Percentiles rank a stretch among this genome's conserved stretches.
Conservation (phyloP, 1,140 invertebrate species). For the Formica selysi region DNA sequence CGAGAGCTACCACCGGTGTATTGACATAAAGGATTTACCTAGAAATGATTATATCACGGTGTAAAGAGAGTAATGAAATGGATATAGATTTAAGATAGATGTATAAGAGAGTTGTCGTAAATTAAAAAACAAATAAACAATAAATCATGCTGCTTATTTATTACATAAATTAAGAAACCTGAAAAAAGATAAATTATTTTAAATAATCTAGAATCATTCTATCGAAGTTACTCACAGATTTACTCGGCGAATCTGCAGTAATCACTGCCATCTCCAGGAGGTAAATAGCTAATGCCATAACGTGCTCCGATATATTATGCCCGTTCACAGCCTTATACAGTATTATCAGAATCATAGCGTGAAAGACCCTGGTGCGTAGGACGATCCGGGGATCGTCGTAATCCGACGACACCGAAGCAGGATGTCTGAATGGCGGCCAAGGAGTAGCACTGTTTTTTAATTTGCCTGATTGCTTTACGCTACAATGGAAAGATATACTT, state of each 20-base stretch:
- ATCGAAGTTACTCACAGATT: conserved; percentile 79
- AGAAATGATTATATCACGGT: conserved; percentile 58
- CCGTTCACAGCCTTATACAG: conserved; percentile 94
- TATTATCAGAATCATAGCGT: conserved; percentile 94
- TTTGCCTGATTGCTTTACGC: conserved; percentile 89
- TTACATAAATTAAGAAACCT: conserved; percentile 6
- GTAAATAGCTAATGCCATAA: conserved; percentile 94
- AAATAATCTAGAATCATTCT: not conserved
- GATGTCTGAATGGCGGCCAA: conserved; percentile 94
- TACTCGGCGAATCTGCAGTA: conserved; percentile 87
- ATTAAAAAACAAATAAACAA: not conserved
- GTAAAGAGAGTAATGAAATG: conserved; percentile 23
- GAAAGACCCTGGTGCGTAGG: conserved; percentile 93
- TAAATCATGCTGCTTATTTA: not conserved
- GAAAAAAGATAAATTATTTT: conserved; percentile 7
- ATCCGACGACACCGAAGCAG: conserved; percentile 88
- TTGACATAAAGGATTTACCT: conserved; percentile 84
- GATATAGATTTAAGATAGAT: conserved; percentile 12
- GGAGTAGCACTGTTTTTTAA: conserved; percentile 89
- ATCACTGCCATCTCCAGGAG: conserved; percentile 94
- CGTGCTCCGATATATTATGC: conserved; percentile 93
- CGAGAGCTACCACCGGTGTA: conserved; percentile 77
- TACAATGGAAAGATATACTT: conserved; percentile 78
- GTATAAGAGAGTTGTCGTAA: not conserved
- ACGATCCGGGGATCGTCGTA: conserved; percentile 91